These are phyloP conservation scores for Colistium nudipinnis DNA, from an alignment of 2,113 vertebrate genomes.

Conservation along the genomic window DNA sequence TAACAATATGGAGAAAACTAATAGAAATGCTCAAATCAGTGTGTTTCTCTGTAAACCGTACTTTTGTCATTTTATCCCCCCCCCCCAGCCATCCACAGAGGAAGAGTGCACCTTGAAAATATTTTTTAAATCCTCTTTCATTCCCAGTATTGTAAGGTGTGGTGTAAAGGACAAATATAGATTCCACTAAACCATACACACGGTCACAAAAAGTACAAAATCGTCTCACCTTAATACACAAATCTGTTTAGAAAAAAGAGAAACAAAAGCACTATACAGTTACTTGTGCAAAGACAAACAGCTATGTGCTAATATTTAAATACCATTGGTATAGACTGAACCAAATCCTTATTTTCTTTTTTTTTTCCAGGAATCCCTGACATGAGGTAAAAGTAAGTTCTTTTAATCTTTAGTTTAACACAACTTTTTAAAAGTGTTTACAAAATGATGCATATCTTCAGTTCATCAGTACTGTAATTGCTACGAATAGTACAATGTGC, in stretches of 20 bases:
- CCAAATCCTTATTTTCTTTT: conserved; percentile 73
- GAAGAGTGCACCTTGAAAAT: conserved; percentile 77
- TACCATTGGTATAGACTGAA: conserved; percentile 83
- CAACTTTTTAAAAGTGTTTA: conserved; percentile 80
- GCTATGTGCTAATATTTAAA: conserved; percentile 87
- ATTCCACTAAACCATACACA: conserved; percentile 85
- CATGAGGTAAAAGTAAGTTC: conserved; percentile 86
- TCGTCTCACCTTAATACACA: conserved; percentile 84
- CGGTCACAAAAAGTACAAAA: conserved; percentile 86
- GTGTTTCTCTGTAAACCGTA: conserved; percentile 80
- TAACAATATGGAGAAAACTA: conserved; percentile 76
- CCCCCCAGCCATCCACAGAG: conserved; percentile 69
- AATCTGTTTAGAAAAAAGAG: conserved; percentile 83
- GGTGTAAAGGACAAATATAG: conserved; percentile 82
- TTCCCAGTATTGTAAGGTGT: conserved; percentile 81
- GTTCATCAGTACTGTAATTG: conserved; percentile 83
- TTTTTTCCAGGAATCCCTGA: conserved; percentile 84
- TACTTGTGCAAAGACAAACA: conserved; percentile 88
- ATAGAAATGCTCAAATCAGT: conserved; percentile 77
- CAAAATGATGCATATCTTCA: conserved; percentile 88
- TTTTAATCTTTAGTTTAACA: conserved; percentile 83
- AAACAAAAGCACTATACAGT: conserved; percentile 83
- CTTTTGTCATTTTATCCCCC: conserved; percentile 62
- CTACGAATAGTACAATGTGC: conserved; percentile 87
- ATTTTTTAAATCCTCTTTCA: conserved; percentile 68